Conservation (phyloP, 2,888 invertebrate genomes). For the Cremastinae sp. region DNA sequence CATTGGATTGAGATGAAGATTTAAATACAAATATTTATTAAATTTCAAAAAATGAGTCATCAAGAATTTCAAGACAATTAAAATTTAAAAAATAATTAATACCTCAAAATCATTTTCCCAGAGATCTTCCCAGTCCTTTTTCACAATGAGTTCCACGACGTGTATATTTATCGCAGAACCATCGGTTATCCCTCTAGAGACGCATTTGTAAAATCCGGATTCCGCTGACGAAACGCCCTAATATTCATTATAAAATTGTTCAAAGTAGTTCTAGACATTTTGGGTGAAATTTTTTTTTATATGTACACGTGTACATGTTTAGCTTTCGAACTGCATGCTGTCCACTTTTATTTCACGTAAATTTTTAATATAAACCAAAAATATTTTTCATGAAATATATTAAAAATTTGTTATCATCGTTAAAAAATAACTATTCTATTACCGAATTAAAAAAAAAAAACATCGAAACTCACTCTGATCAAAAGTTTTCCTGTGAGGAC, state of each 20-base stretch:
- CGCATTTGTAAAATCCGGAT: conserved; percentile 85
- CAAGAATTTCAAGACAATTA: conserved; percentile 8
- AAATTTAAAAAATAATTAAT: conserved; percentile 32
- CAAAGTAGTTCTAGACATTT: background rate
- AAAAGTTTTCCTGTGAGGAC: conserved; percentile 85
- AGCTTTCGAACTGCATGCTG: no score
- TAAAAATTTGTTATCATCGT: no score
- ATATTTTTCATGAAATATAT: no score
- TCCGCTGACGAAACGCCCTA: conserved; percentile 84
- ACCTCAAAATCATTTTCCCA: conserved; percentile 79
- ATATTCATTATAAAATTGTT: conserved; percentile 44
- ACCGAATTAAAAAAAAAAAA: background rate
- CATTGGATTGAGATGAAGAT: background rate
- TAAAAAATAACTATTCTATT: no score
- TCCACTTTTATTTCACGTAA: no score
- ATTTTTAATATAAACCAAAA: no score
- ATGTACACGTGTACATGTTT: no score
- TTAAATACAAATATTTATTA: background rate
- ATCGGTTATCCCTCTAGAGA: conserved; percentile 83
- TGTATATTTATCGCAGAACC: conserved; percentile 81
- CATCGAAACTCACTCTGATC: conserved; percentile 83
- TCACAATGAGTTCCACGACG: conserved; percentile 84
- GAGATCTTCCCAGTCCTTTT: conserved; percentile 79
- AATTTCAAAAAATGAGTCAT: no score
- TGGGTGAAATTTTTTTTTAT: background rate